Conservation (phyloP, 2,888 invertebrate genomes). For the Ashinkailepas kermadecensis region DNA sequence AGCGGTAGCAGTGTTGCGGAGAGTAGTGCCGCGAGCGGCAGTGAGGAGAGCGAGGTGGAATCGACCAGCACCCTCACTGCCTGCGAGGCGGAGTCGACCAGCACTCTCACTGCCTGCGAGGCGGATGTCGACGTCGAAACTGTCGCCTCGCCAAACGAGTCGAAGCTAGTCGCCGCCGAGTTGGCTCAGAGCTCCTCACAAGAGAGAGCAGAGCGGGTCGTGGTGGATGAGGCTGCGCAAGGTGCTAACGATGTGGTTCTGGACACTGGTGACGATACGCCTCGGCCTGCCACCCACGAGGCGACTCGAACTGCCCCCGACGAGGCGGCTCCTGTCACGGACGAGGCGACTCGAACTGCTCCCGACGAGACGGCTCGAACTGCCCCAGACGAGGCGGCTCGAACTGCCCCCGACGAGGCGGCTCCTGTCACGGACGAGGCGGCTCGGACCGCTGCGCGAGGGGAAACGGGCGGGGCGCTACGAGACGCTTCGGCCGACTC, state of each 20-base stretch:
- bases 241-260: no score
- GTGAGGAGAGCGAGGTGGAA: no score
- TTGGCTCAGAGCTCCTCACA: not conserved
- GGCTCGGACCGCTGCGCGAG: not conserved
- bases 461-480: not conserved
- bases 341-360: not conserved
- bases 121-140: constrained; percentile 14
- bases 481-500: not conserved
- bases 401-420: not conserved
- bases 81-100: no score
- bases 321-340: no score
- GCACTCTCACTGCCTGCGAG: constrained; percentile 18
- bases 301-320: not conserved
- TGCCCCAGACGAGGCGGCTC: not conserved
- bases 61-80: no score
- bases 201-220: not conserved
- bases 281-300: not conserved
- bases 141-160: not conserved
- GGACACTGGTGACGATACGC: not conserved
- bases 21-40: not conserved
- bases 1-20: not conserved
- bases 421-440: not conserved
- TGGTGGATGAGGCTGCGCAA: not conserved
- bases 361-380: not conserved
- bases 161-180: constrained; percentile 24